Percentiles rank a stretch among this genome's conserved stretches.
Conservation (phyloP, 2,113 vertebrate genomes). For the Passerina amoena region DNA sequence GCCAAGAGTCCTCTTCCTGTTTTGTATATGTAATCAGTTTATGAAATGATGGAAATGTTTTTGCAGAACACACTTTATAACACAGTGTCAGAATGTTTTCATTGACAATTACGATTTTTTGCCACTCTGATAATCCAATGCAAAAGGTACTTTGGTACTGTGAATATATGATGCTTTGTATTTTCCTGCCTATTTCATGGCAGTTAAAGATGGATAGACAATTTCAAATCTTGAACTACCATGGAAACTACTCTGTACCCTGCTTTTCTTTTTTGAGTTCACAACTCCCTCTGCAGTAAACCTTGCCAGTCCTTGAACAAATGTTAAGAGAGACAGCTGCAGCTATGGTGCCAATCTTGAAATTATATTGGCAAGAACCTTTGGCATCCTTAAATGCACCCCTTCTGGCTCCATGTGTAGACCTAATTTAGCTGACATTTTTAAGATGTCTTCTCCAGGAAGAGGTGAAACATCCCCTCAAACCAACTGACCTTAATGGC, state of each 20-base stretch:
- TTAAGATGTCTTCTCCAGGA: not conserved
- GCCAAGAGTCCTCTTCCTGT: not conserved
- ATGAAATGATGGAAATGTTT: not conserved
- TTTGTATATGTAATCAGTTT: not conserved
- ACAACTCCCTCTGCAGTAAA: not conserved
- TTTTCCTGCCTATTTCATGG: not conserved
- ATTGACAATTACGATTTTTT: not conserved
- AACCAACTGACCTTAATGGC: not conserved
- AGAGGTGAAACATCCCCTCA: not conserved
- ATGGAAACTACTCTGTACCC: not conserved
- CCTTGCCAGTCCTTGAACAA: not conserved
- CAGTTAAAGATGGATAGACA: not conserved
- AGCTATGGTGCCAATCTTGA: not conserved
- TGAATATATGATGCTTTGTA: not conserved
- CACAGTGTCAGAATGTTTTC: not conserved
- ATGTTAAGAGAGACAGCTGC: not conserved
- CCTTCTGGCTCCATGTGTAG: not conserved
- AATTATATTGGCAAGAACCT: not conserved
- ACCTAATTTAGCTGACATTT: not conserved
- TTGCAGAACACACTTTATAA: not conserved
- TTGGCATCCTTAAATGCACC: not conserved
- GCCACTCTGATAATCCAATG: not conserved
- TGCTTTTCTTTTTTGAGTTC: not conserved
- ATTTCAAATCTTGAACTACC: not conserved
- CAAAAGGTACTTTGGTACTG: not conserved